A percentile compares a stretch with the other conserved stretches of the same genome.
Conservation (phyloP, 2,113 vertebrate species). For the Heterotis niloticus region DNA sequence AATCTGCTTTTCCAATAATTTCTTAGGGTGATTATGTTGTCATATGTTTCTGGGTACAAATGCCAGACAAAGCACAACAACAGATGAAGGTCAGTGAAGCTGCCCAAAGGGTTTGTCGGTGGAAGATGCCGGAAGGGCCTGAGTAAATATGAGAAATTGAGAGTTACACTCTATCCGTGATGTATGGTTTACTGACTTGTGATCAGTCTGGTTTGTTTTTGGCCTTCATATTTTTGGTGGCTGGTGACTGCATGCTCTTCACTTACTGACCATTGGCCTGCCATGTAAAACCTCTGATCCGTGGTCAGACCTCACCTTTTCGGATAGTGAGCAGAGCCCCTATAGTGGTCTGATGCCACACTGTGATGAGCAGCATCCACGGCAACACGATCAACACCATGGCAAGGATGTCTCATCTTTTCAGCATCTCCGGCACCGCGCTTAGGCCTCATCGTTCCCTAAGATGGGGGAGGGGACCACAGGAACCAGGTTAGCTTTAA, state of each 20-base stretch:
- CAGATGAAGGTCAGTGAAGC: too few species aligned
- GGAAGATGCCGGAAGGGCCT: background rate
- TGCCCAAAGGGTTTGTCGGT: background rate
- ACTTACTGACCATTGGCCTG: background rate
- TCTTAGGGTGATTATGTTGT: too few species aligned
- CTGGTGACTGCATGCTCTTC: background rate
- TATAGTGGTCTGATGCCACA: slow-evolving; percentile 85
- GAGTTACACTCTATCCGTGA: background rate
- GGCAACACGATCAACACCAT: slow-evolving; percentile 90
- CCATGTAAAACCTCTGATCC: too few species aligned
- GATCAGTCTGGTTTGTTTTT: background rate
- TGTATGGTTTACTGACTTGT: background rate
- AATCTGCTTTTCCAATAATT: too few species aligned
- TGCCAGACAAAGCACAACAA: too few species aligned
- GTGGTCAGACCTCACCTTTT: slow-evolving; percentile 69
- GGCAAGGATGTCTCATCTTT: slow-evolving; percentile 86
- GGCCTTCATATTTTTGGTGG: too few species aligned
- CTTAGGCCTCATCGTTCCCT: slow-evolving; percentile 82
- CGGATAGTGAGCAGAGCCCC: slow-evolving; percentile 70
- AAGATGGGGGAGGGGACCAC: background rate
- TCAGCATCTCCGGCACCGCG: slow-evolving; percentile 88
- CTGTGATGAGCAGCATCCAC: slow-evolving; percentile 89
- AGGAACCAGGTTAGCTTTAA: too few species aligned
- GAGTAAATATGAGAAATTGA: background rate
- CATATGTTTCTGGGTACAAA: too few species aligned